These are phyloP conservation scores for Cheirogaleus medius DNA, from an alignment of 2,113 vertebrate species.

Conservation along the genomic window DNA sequence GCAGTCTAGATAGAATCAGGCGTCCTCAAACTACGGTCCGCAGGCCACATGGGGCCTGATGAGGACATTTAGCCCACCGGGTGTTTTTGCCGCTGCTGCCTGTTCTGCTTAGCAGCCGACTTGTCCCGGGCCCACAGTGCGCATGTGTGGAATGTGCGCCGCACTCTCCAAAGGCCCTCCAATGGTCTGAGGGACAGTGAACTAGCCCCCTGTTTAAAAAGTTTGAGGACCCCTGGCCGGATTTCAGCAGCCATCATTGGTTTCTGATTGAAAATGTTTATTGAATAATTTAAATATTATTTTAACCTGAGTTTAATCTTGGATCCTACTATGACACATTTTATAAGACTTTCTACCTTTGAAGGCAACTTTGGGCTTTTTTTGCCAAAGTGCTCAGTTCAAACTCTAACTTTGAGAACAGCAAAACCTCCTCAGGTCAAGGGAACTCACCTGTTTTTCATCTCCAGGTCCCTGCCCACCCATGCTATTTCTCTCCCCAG, in stretches of 20 bases:
- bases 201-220: too few relatives aligned
- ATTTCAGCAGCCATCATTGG: neutral
- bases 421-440: neutral
- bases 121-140: too few relatives aligned
- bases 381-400: neutral
- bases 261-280: constrained; percentile 24
- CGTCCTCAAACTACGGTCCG: too few relatives aligned
- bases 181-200: too few relatives aligned
- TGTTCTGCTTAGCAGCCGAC: too few relatives aligned
- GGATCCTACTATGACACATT: neutral
- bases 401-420: neutral
- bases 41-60: too few relatives aligned
- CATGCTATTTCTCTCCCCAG: neutral
- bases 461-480: neutral
- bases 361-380: constrained; percentile 5
- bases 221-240: too few relatives aligned
- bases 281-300: neutral
- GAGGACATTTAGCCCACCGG: too few relatives aligned
- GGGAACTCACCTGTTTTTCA: neutral
- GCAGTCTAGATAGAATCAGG: neutral
- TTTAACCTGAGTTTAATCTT: neutral
- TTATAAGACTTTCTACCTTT: constrained; percentile 14
- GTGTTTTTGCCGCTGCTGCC: too few relatives aligned
- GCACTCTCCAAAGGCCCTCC: too few relatives aligned
- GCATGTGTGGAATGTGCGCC: too few relatives aligned